A percentile compares a stretch with the other conserved stretches of the same genome.
phyloP scores from a whole-genome alignment of 2,113 vertebrate genomes.

The Brachyhypopomus gauderio region DNA sequence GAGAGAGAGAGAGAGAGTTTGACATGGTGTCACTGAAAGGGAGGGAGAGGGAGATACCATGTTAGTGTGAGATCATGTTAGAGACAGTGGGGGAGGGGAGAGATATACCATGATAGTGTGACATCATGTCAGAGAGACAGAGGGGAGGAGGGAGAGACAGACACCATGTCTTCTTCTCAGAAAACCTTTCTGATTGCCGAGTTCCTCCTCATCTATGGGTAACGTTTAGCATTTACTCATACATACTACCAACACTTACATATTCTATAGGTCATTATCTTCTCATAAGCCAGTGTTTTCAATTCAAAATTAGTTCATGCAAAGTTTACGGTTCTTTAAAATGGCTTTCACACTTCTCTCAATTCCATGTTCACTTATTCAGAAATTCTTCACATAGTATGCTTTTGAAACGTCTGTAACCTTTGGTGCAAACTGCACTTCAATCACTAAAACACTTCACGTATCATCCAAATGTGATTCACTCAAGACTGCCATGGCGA shows the following conservation, averaged over 20 bases:
- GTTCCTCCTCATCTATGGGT: too few relatives aligned
- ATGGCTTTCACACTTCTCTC: too few relatives aligned
- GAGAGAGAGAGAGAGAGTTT: not conserved
- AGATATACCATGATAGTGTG: not conserved
- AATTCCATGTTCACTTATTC: too few relatives aligned
- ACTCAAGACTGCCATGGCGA: too few relatives aligned
- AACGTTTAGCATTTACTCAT: not conserved
- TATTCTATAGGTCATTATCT: not conserved
- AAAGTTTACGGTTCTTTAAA: too few relatives aligned
- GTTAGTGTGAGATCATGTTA: not conserved
- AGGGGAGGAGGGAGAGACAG: not conserved
- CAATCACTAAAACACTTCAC: too few relatives aligned
- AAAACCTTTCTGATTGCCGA: too few relatives aligned
- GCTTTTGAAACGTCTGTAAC: too few relatives aligned
- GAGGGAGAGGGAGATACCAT: not conserved
- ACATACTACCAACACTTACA: not conserved
- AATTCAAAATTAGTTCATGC: too few relatives aligned
- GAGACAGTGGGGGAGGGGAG: not conserved
- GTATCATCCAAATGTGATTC: too few relatives aligned
- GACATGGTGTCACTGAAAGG: not conserved
- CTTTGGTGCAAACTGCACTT: too few relatives aligned
- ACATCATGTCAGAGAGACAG: not conserved
- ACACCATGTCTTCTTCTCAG: not conserved
- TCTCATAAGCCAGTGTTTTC: constrained; percentile 7
- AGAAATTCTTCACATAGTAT: too few relatives aligned